These are phyloP conservation scores for Chaenogobius annularis DNA, from an alignment of 2,113 vertebrate species.

Conservation along the genomic window DNA sequence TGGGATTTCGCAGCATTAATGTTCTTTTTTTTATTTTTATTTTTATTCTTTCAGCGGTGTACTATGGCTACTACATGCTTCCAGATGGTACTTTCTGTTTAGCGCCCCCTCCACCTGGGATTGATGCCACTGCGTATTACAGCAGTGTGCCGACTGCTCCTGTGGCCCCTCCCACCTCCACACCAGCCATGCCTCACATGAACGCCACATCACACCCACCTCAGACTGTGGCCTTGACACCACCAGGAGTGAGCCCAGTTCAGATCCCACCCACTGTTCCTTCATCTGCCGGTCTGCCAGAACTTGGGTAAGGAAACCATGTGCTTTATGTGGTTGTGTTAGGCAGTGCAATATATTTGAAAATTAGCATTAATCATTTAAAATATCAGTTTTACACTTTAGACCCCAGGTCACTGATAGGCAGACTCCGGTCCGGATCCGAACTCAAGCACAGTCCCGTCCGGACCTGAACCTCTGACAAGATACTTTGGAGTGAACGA, in stretches of 20 bases:
- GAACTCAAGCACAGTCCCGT: too few species aligned
- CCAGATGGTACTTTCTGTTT: conserved; percentile 94
- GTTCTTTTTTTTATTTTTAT: not conserved
- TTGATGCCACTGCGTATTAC: conserved; percentile 88
- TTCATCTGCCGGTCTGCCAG: conserved; percentile 37
- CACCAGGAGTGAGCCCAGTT: conserved; percentile 52
- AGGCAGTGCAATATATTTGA: not conserved
- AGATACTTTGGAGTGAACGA: too few species aligned
- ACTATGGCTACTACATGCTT: conserved; percentile 97
- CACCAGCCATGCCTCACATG: conserved; percentile 73
- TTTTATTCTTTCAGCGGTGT: conserved; percentile 80
- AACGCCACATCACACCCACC: conserved; percentile 78
- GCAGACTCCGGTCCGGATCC: too few species aligned
- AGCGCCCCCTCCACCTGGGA: conserved; percentile 89
- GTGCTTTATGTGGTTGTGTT: not conserved
- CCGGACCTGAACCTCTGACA: too few species aligned
- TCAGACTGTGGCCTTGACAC: conserved; percentile 62
- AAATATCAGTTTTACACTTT: not conserved
- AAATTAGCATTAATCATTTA: not conserved
- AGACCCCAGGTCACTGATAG: too few species aligned
- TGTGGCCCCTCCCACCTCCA: conserved; percentile 71
- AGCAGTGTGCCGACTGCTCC: conserved; percentile 78
- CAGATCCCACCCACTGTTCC: conserved; percentile 45
- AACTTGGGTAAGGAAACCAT: conserved; percentile 60
- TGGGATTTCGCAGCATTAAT: not conserved